Percentiles rank a stretch among this genome's conserved stretches.
Evolutionary conservation across 92 coral and sea anemone genomes (phyloP).

Genomic region (Bergia puertoricense): DNA sequence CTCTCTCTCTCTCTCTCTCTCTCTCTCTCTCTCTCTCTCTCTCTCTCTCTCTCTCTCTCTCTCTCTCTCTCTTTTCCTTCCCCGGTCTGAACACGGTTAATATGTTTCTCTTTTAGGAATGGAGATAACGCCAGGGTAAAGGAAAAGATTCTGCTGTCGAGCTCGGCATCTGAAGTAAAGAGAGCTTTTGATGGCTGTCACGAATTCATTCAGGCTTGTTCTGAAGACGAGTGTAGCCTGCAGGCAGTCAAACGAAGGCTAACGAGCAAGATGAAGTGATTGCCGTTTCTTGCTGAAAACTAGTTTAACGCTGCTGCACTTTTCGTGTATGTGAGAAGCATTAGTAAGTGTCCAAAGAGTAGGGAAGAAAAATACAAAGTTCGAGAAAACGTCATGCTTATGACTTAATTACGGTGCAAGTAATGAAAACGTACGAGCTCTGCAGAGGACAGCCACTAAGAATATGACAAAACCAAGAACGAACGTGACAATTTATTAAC

Average conservation of each 20-base stretch:
- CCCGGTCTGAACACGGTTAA: too few species aligned
- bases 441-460: too few species aligned
- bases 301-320: too few species aligned
- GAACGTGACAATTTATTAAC: too few species aligned
- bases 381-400: too few species aligned
- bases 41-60: not conserved
- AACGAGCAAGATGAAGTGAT: conserved; percentile 14
- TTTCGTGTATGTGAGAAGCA: too few species aligned
- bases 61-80: not conserved
- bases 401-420: too few species aligned
- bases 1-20: too few species aligned
- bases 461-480: too few species aligned
- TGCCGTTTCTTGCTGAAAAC: not conserved
- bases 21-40: not conserved
- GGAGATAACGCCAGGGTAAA: conserved; percentile 21
- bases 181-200: conserved; percentile 31
- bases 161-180: conserved; percentile 31
- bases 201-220: conserved; percentile 34
- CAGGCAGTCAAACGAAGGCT: conserved; percentile 26
- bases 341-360: too few species aligned
- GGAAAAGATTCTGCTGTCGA: conserved; percentile 29
- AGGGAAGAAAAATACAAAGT: too few species aligned
- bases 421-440: too few species aligned
- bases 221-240: conserved; percentile 28
- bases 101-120: conserved; percentile 10